Evolutionary conservation across 2,797 vertebrate genomes (phyloP), one percentile per base, ranked within the genome.

Genomic region (Triplophysa bombifrons): DNA sequence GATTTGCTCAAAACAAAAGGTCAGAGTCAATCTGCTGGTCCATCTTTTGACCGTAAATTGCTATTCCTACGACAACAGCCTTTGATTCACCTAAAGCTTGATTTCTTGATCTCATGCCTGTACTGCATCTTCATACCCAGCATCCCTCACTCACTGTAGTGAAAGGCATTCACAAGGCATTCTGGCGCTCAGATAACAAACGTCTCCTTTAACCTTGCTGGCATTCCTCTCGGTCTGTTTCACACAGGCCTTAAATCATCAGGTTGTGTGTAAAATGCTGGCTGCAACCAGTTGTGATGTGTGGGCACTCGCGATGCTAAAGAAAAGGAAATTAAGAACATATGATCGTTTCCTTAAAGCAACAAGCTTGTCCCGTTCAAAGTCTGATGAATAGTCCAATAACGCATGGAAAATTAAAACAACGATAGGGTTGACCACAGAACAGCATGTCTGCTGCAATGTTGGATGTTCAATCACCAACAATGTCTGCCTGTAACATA

Each of bases 291-390:
- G 41, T 55, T 77, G 72, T 72, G 69, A 70, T 58, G 60, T 79
- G 79, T 67, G 17, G 48, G 50, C 74, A 56, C 41, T 74, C 25
- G 34, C n/a, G 38, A 78, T 80, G 66, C 60, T 82, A 46, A 72
- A 80, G 80, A n/a, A 13, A 48, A 25, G 77, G 82, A 78, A 82
- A 80, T 78, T 55, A 82, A 77, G 74, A 71, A 83, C 86, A 82
- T 70, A 78, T 82, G 79, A 82, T 75, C 50, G 46, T 70, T 73
- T 76, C 25, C 78, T 83, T 34, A 72, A 65, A 77, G 60, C 77
- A 60, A 78, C 30, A 80, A 78, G 17, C 60, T 66, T 38, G 72
- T 77, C 63, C 14, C 58, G 11, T 83, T 50, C 16, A 80, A 75
- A 72, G 51, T 73, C 65, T 78, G 76, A 82, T 73, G 82, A 66